Base-by-base conservation (phyloP, 1,140 invertebrate genomes). In the Drosophila ironensis region DNA sequence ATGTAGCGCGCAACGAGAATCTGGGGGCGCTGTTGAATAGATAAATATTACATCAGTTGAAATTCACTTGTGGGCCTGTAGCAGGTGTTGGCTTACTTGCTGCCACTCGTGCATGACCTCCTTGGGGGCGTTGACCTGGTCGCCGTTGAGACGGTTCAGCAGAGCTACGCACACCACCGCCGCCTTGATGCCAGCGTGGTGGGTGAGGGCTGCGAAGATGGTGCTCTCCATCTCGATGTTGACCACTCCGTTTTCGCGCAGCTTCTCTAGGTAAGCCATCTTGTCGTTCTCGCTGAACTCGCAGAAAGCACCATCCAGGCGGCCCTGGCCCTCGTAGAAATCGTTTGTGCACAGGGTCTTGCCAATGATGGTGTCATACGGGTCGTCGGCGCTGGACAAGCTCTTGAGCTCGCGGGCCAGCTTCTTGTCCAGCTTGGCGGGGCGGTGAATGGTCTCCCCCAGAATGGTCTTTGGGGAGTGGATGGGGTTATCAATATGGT, bases 151-250 rank as follows among this genome's bases (percentile, higher is more conserved):
- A 59, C 98, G 92, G 91, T 99, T 97, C n/a, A 99, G 89, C 1
- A 99, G 89, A 0, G 97, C 95, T 4, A 98, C 97, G 89, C 98
- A 99, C 11, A 99, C 93, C 14, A 99, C 95, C 3, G 97, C 97
- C 5, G 96, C 96, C 91, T 95, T 95, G 52, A 99, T 96, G 7
- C 97, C 96, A n/a, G 98, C 97, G 87, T 97, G 95, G 88, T 98
- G 95, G 7, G 97, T 98, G 14, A 99, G 92, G 0, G 97, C 97
- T 0, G 97, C 96, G 89, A 99, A 99, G 24, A 90, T 89, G 14
- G 88, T 89, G 17, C 95, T 94, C 91, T 99, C 98, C 98, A 99
- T 99, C 92, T 99, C 98, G 72, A 99, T 99, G 89, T 99, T 99
- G 1, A 96, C 93, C 2, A 99, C 95, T 1, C 96, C 97, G 14